Evolutionary conservation across 2,113 vertebrate genomes (phyloP).

Genomic region (Nothoprocta perdicaria): DNA sequence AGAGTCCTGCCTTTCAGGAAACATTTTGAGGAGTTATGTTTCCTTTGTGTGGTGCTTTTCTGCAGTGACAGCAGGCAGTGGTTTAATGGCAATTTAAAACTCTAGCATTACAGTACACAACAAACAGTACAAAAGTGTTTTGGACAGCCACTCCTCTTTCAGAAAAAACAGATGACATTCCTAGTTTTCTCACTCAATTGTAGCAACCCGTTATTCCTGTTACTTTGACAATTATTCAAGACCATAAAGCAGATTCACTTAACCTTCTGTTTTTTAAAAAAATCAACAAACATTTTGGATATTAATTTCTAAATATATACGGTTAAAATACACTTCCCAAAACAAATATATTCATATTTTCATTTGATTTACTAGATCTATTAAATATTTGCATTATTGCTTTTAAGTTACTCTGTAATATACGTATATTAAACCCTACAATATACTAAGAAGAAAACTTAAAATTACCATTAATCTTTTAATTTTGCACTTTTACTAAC

Average conservation of each 20-base stretch:
- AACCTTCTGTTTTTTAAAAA: neutral
- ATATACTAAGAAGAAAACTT: neutral
- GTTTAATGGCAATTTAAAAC: slow-evolving; percentile 46
- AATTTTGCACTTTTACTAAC: neutral
- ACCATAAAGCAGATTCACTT: neutral
- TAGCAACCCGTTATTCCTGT: neutral
- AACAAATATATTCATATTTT: neutral
- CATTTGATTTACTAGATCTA: neutral
- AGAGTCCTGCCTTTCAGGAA: slow-evolving; percentile 1
- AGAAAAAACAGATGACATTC: neutral
- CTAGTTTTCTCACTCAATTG: neutral
- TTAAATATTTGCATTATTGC: slow-evolving; percentile 13
- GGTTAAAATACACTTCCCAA: neutral
- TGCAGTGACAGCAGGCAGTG: slow-evolving; percentile 12
- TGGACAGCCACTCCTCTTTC: neutral
- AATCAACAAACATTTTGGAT: neutral
- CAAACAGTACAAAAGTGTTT: slow-evolving; percentile 2
- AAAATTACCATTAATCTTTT: neutral
- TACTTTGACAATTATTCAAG: neutral
- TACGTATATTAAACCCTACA: neutral
- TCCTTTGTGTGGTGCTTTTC: slow-evolving; percentile 11
- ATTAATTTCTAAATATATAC: neutral
- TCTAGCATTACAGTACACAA: neutral
- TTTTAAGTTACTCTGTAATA: neutral
- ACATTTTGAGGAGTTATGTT: slow-evolving; percentile 16